Evolutionary conservation across 2,888 invertebrate species (phyloP), one percentile per base, ranked within the genome.

Genomic region (Limnephilus marmoratus): DNA sequence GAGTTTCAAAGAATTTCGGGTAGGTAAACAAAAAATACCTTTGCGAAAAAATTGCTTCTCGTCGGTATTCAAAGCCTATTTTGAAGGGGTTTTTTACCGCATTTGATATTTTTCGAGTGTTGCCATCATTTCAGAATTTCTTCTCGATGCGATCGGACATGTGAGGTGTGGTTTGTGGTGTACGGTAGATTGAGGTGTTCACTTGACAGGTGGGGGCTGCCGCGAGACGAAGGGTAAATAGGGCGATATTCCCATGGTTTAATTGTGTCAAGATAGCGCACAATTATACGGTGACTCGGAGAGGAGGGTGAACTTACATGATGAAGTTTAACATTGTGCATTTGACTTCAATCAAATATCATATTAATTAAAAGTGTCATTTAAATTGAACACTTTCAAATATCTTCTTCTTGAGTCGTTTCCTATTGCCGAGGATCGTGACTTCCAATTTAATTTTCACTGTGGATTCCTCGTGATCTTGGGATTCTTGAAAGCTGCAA

Each of bases 71-170:
- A 86, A 29, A 86, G 45, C 86, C 86, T 45, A 41, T 15, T 88
- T 88, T 88, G 49, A 83, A 85, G 85, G 85, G 83, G 49, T 49
- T 90, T 85, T 85, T 90, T 82, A 29, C n/a, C 90, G 41, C 82
- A 29, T 81, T 90, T n/a, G 85, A 85, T 90, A 49, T 90, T 85
- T 90, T 90, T 85, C 34, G 41, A 90, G 85, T 85, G 90, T 68
- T 90, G 37, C 90, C 90, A 37, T 85, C 83, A 85, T 85, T 80
- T 53, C 49, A 31, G 18, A 89, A 81, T 34, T n/a, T n/a, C 88
- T 89, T 81, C 88, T 80, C 80, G 31, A 80, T 89, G 34, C 80
- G 88, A 89, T 89, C 88, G 88, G 90, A 89, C 88, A 89, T 68
- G 88, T 89, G 88, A 90, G n/a, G 68, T 68, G 68, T 68, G 18